phyloP scores from a whole-genome alignment of 2,888 invertebrate genomes.

The Stomorhina lunata region DNA sequence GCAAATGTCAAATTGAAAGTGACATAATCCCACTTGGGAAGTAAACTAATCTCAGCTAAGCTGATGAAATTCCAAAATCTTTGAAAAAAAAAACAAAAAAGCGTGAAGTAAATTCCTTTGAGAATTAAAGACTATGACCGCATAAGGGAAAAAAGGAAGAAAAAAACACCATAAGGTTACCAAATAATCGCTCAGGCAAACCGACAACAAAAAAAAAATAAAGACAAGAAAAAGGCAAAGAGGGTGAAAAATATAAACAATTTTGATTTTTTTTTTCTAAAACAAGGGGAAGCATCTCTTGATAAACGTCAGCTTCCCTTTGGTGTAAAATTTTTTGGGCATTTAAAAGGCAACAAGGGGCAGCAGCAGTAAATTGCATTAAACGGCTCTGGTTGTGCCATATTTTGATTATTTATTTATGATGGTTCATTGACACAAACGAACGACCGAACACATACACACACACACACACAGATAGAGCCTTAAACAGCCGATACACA shows the following conservation, averaged over 20 bases:
- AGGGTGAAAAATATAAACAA: constrained; percentile 42
- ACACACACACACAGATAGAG: background rate
- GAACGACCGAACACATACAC: background rate
- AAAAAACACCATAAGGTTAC: constrained; percentile 53
- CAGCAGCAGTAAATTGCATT: constrained; percentile 75
- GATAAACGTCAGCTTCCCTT: constrained; percentile 23
- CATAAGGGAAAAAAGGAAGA: constrained; percentile 63
- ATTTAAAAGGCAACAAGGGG: background rate
- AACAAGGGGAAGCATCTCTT: constrained; percentile 20
- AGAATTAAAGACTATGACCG: constrained; percentile 76
- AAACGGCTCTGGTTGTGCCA: constrained; percentile 72
- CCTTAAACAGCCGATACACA: too few relatives aligned
- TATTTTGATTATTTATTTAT: constrained; percentile 66
- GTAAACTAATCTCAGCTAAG: constrained; percentile 66
- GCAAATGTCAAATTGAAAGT: constrained; percentile 77
- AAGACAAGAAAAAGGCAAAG: background rate
- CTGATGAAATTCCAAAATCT: constrained; percentile 55
- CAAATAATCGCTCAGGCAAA: constrained; percentile 51
- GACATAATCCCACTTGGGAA: constrained; percentile 79
- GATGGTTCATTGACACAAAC: constrained; percentile 58
- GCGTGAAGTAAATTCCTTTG: constrained; percentile 72
- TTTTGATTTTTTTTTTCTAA: constrained; percentile 22
- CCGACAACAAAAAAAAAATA: background rate
- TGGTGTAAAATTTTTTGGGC: background rate
- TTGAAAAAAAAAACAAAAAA: constrained; percentile 66